phyloP scores from a whole-genome alignment of 2,113 vertebrate genomes.

The Xiphophorus hellerii region DNA sequence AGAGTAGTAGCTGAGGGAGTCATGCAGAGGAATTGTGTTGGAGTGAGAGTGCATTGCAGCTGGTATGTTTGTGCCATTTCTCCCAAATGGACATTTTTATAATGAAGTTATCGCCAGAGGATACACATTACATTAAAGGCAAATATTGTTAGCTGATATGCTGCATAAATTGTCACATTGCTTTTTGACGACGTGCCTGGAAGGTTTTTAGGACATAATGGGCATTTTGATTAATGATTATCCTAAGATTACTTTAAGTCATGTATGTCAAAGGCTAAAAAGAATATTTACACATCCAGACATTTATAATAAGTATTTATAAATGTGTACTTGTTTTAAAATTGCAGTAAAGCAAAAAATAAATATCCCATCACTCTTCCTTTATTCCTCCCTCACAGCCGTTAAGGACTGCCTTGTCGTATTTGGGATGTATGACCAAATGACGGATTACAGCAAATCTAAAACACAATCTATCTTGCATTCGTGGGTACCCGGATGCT shows the following conservation, averaged over 20 bases:
- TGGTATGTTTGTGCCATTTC: slow-evolving; percentile 64
- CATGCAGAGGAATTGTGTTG: slow-evolving; percentile 53
- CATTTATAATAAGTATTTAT: background rate
- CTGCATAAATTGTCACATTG: slow-evolving; percentile 46
- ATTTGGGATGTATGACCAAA: too few species aligned
- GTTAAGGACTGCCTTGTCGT: too few species aligned
- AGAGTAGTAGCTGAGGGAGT: slow-evolving; percentile 55
- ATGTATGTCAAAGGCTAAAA: background rate
- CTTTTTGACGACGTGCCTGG: slow-evolving; percentile 12
- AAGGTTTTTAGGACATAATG: slow-evolving; percentile 13
- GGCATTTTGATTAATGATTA: slow-evolving; percentile 6
- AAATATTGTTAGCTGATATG: slow-evolving; percentile 59
- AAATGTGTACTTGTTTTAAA: background rate
- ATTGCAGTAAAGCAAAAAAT: slow-evolving; percentile 6
- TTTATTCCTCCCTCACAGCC: background rate
- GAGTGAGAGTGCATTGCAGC: slow-evolving; percentile 59
- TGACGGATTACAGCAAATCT: too few species aligned
- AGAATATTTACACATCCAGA: background rate
- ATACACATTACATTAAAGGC: slow-evolving; percentile 27
- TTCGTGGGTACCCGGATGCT: too few species aligned
- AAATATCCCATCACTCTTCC: slow-evolving; percentile 4
- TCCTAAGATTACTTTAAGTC: background rate
- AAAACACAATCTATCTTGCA: too few species aligned
- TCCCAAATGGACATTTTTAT: slow-evolving; percentile 64
- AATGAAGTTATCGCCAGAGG: slow-evolving; percentile 49